Conservation (phyloP, 2,113 vertebrate species). For the Mobula birostris region DNA sequence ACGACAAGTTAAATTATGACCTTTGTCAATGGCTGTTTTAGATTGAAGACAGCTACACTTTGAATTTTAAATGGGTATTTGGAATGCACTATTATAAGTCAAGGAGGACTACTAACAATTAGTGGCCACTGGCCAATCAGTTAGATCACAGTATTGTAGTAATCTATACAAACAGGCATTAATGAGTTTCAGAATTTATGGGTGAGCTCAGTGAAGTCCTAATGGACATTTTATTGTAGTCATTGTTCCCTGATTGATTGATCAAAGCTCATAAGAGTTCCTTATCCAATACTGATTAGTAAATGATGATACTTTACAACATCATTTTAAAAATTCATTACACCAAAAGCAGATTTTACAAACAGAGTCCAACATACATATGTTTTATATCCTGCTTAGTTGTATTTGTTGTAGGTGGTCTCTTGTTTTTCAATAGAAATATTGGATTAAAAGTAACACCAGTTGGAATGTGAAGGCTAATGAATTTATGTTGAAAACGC, state of each 20-base stretch:
- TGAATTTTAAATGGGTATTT: background rate
- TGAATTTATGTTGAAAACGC: background rate
- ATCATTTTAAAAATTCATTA: background rate
- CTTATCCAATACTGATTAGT: background rate
- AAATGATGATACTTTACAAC: background rate
- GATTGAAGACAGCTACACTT: background rate
- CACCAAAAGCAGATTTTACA: background rate
- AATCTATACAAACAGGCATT: background rate
- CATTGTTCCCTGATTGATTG: constrained; percentile 11
- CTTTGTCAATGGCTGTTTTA: background rate
- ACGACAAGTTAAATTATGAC: constrained; percentile 6
- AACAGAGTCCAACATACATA: background rate
- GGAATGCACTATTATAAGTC: background rate
- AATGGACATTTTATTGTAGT: background rate
- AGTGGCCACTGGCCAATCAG: background rate
- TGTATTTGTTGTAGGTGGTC: background rate
- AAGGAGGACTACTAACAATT: background rate
- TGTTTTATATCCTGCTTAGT: background rate
- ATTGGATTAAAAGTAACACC: no score
- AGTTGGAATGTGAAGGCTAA: background rate
- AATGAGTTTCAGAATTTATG: constrained; percentile 18
- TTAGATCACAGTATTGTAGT: background rate
- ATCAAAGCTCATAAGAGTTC: background rate
- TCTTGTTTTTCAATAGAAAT: background rate
- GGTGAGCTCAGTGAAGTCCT: background rate